Percentiles rank a stretch among this genome's conserved stretches.
phyloP scores from a whole-genome alignment of 2,888 invertebrate species.

The Thymelicus lineola region DNA sequence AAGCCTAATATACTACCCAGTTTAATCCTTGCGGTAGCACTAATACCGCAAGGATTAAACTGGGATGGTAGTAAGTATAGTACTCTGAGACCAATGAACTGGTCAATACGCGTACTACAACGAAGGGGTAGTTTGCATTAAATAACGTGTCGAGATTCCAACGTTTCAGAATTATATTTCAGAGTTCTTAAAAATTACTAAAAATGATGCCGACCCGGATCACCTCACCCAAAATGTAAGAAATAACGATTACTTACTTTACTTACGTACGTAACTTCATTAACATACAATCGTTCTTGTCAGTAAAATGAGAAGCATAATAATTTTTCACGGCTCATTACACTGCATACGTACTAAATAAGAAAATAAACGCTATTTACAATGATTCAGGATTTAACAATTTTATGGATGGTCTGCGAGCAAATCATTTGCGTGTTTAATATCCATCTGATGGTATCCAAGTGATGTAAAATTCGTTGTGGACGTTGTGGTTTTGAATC shows the following conservation, averaged over 20 bases:
- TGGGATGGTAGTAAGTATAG: too few relatives aligned
- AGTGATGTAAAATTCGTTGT: too few relatives aligned
- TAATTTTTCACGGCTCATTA: constrained; percentile 8
- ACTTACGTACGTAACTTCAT: neutral
- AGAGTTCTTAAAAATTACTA: neutral
- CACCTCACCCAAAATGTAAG: neutral
- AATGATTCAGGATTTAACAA: neutral
- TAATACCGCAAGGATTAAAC: too few relatives aligned
- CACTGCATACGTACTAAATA: constrained; percentile 1
- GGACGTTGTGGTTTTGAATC: too few relatives aligned
- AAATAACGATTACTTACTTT: neutral
- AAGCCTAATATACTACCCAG: too few relatives aligned
- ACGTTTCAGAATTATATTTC: too few relatives aligned
- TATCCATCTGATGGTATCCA: neutral
- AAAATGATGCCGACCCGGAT: neutral
- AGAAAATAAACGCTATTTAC: neutral
- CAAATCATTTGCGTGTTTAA: neutral
- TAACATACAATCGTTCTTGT: neutral
- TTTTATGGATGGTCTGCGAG: neutral
- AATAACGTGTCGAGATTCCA: too few relatives aligned
- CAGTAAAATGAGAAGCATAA: constrained; percentile 7
- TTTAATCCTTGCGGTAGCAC: too few relatives aligned
- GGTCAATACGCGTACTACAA: too few relatives aligned
- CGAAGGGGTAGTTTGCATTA: too few relatives aligned
- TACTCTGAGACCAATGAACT: too few relatives aligned